Base-by-base conservation (phyloP, 1,140 invertebrate genomes). In the Drosophila lacteicornis region DNA sequence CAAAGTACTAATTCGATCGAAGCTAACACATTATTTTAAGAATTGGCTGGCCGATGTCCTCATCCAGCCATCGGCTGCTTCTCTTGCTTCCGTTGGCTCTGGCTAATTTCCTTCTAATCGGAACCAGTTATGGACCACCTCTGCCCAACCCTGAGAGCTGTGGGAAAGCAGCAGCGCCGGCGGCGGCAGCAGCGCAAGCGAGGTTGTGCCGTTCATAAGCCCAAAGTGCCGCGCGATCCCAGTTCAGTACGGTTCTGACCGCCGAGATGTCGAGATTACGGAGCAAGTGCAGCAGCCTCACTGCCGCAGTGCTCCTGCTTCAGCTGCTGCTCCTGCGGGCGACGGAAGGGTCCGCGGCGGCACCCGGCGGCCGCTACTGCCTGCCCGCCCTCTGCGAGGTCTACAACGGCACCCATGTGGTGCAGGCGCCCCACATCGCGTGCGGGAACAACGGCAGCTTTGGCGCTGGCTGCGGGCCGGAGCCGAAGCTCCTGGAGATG, bases 401-500 rank as follows among this genome's bases (percentile, higher is more conserved):
- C 7, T 92, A 66, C 49, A 92, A 92, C 62, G 91, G 91, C 15
- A 92, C 70, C n/a, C 81, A 92, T 66, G 42, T 79, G 46, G 56
- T 80, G 13, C 75, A 82, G 27, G 59, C 63, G 17, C 75, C 65
- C 4, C 85, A 92, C 46, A 91, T 76, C 8, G 91, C 71, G 5
- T 92, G 91, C 13, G 57, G 70, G 15, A 92, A 92, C 55, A 75
- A 84, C 42, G 91, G 85, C 11, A 75, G 73, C 50, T 92, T 91
- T 22, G 67, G 57, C 2, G 8, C 55, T 7, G 15, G 33, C 25
- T 92, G 91, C 27, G 91, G 91, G 2, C 55, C 68, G 2, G 38
- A 79, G 4, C 87, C 91, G 0, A 91, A 91, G 27, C 53, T 92
- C 3, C 63, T 92, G 15, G 58, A 79, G 15, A 92, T 92, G 91